Conservation (phyloP, 2,888 invertebrate species). For the Archips crataeganus region DNA sequence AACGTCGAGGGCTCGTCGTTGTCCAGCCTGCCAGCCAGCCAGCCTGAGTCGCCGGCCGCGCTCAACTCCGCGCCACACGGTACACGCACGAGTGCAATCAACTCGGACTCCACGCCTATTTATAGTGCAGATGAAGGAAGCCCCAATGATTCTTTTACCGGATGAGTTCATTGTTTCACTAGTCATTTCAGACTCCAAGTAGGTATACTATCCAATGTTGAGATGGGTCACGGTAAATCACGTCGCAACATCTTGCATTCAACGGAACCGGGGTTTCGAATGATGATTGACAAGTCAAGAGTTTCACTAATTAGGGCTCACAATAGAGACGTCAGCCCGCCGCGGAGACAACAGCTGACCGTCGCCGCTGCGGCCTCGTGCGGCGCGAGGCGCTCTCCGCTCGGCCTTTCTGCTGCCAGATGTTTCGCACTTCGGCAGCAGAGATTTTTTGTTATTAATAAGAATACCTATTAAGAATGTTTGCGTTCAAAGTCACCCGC, state of each 20-base stretch:
- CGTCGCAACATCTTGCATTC: not conserved
- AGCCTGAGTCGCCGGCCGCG: not conserved
- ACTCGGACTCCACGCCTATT: conserved; percentile 17
- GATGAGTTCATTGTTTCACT: not conserved
- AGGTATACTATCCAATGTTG: not conserved
- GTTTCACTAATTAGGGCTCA: not conserved
- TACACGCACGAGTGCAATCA: conserved; percentile 15
- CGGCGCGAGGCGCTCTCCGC: not conserved
- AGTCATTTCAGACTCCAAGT: not conserved
- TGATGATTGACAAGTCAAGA: not conserved
- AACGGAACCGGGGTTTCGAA: not conserved
- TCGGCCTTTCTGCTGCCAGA: not conserved
- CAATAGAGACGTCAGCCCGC: not conserved
- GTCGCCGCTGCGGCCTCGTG: not conserved
- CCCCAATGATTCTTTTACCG: not conserved
- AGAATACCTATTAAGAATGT: not conserved
- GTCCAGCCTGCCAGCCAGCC: too few relatives aligned
- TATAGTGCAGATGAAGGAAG: conserved; percentile 4
- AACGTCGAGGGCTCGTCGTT: too few relatives aligned
- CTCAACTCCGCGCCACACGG: not conserved
- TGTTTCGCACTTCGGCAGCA: not conserved
- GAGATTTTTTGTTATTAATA: not conserved
- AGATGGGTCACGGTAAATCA: not conserved
- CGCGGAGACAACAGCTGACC: not conserved
- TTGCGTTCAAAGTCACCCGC: not conserved